Conservation (phyloP, 2,797 vertebrate species). For the Rhincodon typus region DNA sequence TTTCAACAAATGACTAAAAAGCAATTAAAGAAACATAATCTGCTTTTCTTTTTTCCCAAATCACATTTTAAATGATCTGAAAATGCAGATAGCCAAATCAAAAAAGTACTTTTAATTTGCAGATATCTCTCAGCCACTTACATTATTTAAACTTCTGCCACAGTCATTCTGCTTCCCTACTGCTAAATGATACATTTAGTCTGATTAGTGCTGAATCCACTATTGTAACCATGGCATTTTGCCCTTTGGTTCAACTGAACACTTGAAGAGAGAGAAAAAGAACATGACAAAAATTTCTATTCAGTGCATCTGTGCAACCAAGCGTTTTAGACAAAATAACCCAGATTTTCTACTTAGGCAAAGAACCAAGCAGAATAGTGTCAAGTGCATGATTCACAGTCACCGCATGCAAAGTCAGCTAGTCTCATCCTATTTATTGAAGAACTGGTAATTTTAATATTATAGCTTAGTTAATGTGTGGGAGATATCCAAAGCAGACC, state of each 20-base stretch:
- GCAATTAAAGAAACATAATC: slow-evolving; percentile 32
- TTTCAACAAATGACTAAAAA: slow-evolving; percentile 16
- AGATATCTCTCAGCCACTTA: background rate
- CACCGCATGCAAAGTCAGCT: background rate
- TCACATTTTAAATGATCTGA: slow-evolving; percentile 16
- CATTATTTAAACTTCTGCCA: slow-evolving; percentile 18
- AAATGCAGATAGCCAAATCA: slow-evolving; percentile 23
- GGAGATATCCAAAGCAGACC: background rate
- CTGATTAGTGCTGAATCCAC: background rate
- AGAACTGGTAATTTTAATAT: background rate
- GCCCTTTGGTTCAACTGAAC: background rate
- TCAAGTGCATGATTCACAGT: background rate
- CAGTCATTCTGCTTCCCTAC: background rate
- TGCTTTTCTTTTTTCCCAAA: slow-evolving; percentile 22
- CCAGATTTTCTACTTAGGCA: background rate
- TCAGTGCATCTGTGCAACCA: background rate
- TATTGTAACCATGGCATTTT: background rate
- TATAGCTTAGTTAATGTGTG: background rate
- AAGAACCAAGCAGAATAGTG: background rate
- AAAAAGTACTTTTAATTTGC: background rate
- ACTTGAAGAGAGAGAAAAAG: background rate
- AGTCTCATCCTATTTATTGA: background rate
- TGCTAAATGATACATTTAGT: slow-evolving; percentile 6
- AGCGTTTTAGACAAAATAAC: background rate
- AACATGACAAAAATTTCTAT: background rate